Base-by-base conservation (phyloP, 1,140 invertebrate species). In the Parasteatoda tepidariorum region DNA sequence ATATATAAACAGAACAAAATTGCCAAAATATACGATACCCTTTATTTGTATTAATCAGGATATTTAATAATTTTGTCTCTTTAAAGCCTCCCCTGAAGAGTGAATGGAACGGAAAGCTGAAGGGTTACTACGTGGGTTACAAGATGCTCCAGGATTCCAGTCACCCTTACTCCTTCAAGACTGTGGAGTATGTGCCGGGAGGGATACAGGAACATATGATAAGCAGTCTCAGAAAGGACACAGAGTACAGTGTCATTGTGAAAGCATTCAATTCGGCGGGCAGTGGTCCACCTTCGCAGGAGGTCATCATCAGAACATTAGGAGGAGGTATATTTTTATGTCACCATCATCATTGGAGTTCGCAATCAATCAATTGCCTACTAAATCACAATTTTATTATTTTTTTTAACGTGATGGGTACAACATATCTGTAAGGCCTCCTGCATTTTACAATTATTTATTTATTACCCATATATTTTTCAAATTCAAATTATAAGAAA, bases 101-200 rank as follows among this genome's bases (percentile, higher is more conserved):
- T 85, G 94, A 96, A 87, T 97, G 96, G 96, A 97, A 98, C 87
- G 96, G 96, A 30, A 95, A 96, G 90, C 95, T 98, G 86, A 92
- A 94, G 85, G 95, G 95, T 83, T 97, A 96, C 88, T 88, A 89
- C 73, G 81, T 87, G 24, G 87, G 86, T 1, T 87, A 84, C 57
- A 81, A 81, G 38, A 59, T 84, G 26, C 70, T 34, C 2, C 75
- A 41, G 3, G 84, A 83, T 6, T 31, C 78, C 5, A 41, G 33
- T 11, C 62, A 82, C 7, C 85, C 85, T 2, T 87, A 86, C 59
- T 84, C 83, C 48, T 84, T 84, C 54, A 84, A 85, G 26, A 81
- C 73, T 0, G 82, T 86, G 0, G 84, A 83, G 5, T 84, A 82
- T 13, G 54, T 78, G 0, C 61, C 84, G 2, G 71, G 66, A 2